Conservation (phyloP, 2,113 vertebrate species). For the Tor tambroides region DNA sequence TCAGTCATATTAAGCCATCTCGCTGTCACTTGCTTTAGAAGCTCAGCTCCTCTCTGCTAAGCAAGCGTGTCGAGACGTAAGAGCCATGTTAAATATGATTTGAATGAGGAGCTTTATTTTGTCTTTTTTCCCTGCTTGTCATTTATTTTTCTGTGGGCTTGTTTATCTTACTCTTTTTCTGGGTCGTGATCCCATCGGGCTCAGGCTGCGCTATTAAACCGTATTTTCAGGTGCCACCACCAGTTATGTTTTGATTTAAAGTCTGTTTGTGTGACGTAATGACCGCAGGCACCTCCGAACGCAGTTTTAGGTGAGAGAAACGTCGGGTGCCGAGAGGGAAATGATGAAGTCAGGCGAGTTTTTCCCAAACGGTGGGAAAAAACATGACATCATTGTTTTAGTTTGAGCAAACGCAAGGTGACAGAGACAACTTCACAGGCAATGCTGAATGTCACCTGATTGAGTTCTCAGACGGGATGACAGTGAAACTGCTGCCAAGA, state of each 20-base stretch:
- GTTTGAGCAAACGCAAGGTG: constrained; percentile 41
- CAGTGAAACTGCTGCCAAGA: constrained; percentile 29
- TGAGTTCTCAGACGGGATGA: constrained; percentile 32
- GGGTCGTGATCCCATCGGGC: neutral
- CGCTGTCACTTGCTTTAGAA: constrained; percentile 66
- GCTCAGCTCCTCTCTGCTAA: constrained; percentile 65
- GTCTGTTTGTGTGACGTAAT: constrained; percentile 60
- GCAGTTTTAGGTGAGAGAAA: constrained; percentile 18
- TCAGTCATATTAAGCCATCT: constrained; percentile 69
- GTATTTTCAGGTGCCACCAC: constrained; percentile 20
- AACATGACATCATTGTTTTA: constrained; percentile 64
- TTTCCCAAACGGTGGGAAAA: constrained; percentile 43
- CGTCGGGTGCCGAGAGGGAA: neutral
- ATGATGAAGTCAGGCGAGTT: constrained; percentile 36
- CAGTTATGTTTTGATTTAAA: neutral
- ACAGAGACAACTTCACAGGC: constrained; percentile 2
- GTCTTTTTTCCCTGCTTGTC: constrained; percentile 53
- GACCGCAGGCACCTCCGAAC: constrained; percentile 52
- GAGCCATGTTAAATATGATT: constrained; percentile 74
- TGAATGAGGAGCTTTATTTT: constrained; percentile 69
- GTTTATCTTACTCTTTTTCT: constrained; percentile 29
- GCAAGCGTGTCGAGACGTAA: constrained; percentile 63
- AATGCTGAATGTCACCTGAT: constrained; percentile 38
- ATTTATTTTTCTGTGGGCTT: constrained; percentile 41
- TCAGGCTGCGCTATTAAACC: neutral